phyloP scores from a whole-genome alignment of 23 tunicate species.

The Styela plicata region DNA sequence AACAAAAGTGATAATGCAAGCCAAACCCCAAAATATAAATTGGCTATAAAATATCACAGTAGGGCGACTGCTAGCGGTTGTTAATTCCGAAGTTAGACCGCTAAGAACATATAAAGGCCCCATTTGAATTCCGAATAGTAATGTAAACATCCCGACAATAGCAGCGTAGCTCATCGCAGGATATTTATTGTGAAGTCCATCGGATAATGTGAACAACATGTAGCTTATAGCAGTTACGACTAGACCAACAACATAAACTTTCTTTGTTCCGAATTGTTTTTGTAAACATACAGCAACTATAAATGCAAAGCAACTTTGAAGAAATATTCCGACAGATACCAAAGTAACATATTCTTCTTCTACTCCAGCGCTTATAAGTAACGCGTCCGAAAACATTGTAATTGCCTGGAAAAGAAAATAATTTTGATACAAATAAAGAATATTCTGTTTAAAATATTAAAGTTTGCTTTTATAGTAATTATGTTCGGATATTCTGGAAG shows the following conservation, averaged over 20 bases:
- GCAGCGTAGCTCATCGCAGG: slow-evolving; percentile 25
- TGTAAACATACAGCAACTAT: slow-evolving; percentile 2
- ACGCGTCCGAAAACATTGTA: slow-evolving; percentile 3
- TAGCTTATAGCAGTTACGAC: neutral
- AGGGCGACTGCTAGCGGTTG: slow-evolving; percentile 38
- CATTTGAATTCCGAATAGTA: slow-evolving; percentile 13
- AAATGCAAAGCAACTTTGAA: neutral
- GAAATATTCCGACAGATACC: slow-evolving; percentile 15
- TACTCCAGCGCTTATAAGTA: neutral
- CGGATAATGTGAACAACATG: slow-evolving; percentile 15
- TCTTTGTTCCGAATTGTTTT: slow-evolving; percentile 10
- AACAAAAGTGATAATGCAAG: slow-evolving; percentile 20
- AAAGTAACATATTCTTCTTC: slow-evolving; percentile 1
- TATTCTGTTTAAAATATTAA: neutral
- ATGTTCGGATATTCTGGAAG: too few relatives aligned
- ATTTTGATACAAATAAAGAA: neutral
- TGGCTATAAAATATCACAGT: slow-evolving; percentile 23
- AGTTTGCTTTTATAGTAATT: neutral
- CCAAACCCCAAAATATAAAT: slow-evolving; percentile 34
- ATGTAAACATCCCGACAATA: slow-evolving; percentile 15
- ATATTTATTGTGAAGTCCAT: neutral
- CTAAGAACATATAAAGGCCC: slow-evolving; percentile 16
- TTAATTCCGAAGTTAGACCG: slow-evolving; percentile 41
- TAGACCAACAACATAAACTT: slow-evolving; percentile 17
- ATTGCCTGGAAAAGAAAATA: slow-evolving; percentile 16